phyloP scores from a whole-genome alignment of 2,113 vertebrate genomes.

The Megaptera novaeangliae region DNA sequence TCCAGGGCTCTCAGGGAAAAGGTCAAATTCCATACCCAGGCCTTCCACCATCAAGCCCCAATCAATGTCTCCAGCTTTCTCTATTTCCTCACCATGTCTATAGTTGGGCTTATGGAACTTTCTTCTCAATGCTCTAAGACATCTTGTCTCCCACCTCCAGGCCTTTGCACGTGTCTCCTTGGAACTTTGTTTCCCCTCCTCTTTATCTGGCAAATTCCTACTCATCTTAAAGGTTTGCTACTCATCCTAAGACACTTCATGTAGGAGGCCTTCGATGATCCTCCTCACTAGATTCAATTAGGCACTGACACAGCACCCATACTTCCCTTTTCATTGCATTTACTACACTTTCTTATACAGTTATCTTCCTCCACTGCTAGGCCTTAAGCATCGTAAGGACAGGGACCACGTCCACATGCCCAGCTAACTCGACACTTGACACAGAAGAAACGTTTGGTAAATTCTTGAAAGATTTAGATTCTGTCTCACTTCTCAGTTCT shows the following conservation, averaged over 20 bases:
- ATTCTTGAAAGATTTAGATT: not conserved
- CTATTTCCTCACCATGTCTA: not conserved
- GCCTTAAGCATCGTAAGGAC: not conserved
- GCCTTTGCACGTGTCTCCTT: not conserved
- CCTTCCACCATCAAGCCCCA: not conserved
- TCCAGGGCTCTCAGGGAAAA: not conserved
- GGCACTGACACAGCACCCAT: not conserved
- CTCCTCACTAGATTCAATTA: not conserved
- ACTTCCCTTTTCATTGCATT: not conserved
- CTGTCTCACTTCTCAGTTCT: not conserved
- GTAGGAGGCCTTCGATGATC: not conserved
- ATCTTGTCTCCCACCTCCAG: not conserved
- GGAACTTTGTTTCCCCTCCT: not conserved
- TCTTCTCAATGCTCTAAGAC: not conserved
- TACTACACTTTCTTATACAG: not conserved
- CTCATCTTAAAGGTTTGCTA: not conserved
- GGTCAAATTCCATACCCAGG: not conserved
- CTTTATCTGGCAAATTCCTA: constrained; percentile 24
- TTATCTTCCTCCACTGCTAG: not conserved
- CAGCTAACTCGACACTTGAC: not conserved
- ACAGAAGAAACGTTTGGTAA: not conserved
- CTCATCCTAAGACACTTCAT: not conserved
- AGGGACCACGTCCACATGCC: not conserved
- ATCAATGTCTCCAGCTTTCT: not conserved
- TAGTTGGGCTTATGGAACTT: not conserved